phyloP scores from a whole-genome alignment of 92 coral and sea anemone species.

The Epizoanthus scotinus region DNA sequence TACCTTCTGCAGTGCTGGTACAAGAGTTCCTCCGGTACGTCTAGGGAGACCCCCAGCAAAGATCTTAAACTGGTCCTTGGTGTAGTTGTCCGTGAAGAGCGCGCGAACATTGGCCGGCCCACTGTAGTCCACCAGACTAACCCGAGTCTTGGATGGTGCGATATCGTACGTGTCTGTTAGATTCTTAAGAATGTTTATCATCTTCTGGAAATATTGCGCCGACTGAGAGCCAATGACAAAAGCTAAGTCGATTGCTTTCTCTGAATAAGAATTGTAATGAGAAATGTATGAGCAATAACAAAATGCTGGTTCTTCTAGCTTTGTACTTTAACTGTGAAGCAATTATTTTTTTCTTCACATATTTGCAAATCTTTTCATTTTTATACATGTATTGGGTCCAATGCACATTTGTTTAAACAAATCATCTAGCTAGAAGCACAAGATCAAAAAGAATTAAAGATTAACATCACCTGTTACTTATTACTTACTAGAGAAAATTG shows the following conservation, averaged over 20 bases:
- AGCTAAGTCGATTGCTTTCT: slow-evolving; percentile 76
- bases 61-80: slow-evolving; percentile 47
- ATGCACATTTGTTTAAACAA: too few relatives aligned
- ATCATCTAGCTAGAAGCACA: too few relatives aligned
- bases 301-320: neutral
- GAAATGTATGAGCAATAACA: neutral
- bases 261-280: slow-evolving; percentile 17
- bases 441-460: too few relatives aligned
- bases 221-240: slow-evolving; percentile 83
- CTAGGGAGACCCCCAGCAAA: slow-evolving; percentile 44
- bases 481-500: too few relatives aligned
- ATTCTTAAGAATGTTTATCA: slow-evolving; percentile 64
- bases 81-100: slow-evolving; percentile 54
- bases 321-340: neutral
- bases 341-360: too few relatives aligned
- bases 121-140: slow-evolving; percentile 88
- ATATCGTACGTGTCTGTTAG: slow-evolving; percentile 66
- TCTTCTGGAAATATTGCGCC: slow-evolving; percentile 54
- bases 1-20: slow-evolving; percentile 70
- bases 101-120: slow-evolving; percentile 68
- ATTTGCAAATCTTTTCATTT: too few relatives aligned
- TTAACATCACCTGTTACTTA: too few relatives aligned
- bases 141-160: slow-evolving; percentile 60
- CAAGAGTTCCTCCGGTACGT: slow-evolving; percentile 63
- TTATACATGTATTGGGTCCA: too few relatives aligned